These are phyloP conservation scores for Drosophila lacicola DNA, from an alignment of 2,888 invertebrate genomes.

Conservation along the genomic window DNA sequence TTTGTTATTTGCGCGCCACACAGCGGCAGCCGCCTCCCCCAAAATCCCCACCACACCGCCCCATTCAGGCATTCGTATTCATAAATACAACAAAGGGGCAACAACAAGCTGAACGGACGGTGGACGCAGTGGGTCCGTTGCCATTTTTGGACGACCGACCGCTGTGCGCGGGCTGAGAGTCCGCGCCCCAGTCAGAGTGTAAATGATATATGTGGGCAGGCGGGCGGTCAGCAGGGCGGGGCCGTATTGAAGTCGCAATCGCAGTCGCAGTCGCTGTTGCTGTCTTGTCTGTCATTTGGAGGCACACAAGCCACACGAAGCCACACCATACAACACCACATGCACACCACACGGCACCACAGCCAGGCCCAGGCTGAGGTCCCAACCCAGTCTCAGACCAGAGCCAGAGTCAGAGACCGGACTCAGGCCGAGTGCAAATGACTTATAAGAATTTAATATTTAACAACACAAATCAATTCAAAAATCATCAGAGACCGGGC, in stretches of 20 bases:
- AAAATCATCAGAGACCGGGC: conserved; percentile 74
- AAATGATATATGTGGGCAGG: conserved; percentile 77
- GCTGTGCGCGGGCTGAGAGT: conserved; percentile 69
- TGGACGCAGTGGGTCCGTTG: conserved; percentile 48
- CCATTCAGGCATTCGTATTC: conserved; percentile 45
- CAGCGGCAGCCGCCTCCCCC: conserved; percentile 45
- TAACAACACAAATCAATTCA: conserved; percentile 83
- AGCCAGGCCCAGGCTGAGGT: conserved; percentile 4
- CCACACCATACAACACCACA: conserved; percentile 33
- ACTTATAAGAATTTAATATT: conserved; percentile 83
- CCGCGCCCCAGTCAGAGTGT: conserved; percentile 69
- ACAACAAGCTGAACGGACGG: conserved; percentile 26
- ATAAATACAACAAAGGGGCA: conserved; percentile 56
- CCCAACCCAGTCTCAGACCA: conserved; percentile 8
- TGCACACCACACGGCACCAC: conserved; percentile 15
- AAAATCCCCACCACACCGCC: conserved; percentile 11
- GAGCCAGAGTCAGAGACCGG: background rate
- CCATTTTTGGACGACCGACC: conserved; percentile 78
- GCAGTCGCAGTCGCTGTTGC: conserved; percentile 25
- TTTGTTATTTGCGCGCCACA: conserved; percentile 76
- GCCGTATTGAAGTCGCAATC: conserved; percentile 32
- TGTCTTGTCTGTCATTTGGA: conserved; percentile 77
- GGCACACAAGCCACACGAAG: conserved; percentile 46
- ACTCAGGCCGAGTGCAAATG: conserved; percentile 75
- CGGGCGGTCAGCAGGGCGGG: conserved; percentile 39